phyloP scores from a whole-genome alignment of 2,797 vertebrate species.

The Jordanella pulchra region DNA sequence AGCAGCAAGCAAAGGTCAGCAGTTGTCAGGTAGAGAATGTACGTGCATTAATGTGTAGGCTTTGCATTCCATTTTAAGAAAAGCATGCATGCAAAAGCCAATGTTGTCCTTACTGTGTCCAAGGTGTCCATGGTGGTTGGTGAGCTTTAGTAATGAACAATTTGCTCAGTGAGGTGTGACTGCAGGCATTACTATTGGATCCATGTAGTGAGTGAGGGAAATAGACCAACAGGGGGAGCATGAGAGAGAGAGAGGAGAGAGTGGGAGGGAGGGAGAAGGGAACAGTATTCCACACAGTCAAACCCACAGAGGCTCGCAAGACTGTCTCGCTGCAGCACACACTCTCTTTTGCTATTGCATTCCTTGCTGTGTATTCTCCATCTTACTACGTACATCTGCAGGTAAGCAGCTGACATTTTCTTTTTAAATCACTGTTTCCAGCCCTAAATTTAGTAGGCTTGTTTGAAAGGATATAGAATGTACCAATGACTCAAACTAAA shows the following conservation, averaged over 20 bases:
- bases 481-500: constrained; percentile 33
- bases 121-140: constrained; percentile 38
- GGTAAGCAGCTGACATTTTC: constrained; percentile 68
- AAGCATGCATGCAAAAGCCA: constrained; percentile 41
- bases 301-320: constrained; percentile 57
- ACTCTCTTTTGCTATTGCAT: constrained; percentile 45
- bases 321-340: constrained; percentile 56
- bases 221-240: constrained; percentile 19
- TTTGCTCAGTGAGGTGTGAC: constrained; percentile 79
- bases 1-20: neutral
- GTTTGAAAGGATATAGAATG: constrained; percentile 16
- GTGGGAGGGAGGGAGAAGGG: constrained; percentile 52
- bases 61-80: constrained; percentile 19
- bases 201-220: constrained; percentile 66
- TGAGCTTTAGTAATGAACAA: constrained; percentile 73
- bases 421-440: constrained; percentile 14
- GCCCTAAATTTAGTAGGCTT: constrained; percentile 35
- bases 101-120: constrained; percentile 19
- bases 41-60: constrained; percentile 6
- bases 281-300: constrained; percentile 61
- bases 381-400: constrained; percentile 54
- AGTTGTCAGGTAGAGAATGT: neutral
- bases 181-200: constrained; percentile 71
- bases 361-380: constrained; percentile 65
- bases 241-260: constrained; percentile 31